phyloP scores from a whole-genome alignment of 2,113 vertebrate genomes.

The Pteruthius melanotis region DNA sequence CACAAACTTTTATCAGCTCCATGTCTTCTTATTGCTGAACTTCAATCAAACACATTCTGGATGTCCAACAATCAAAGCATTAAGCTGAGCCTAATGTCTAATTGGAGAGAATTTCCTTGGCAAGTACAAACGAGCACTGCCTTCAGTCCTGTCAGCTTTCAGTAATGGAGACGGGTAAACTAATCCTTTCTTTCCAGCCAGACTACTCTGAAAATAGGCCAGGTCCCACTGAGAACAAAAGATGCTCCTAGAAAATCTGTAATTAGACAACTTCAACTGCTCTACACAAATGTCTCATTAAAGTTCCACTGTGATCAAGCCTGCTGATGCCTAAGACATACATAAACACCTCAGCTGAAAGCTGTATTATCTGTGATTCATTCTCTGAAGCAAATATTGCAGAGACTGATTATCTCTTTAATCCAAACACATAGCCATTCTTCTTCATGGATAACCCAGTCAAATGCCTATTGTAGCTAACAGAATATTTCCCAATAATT shows the following conservation, averaged over 20 bases:
- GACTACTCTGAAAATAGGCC: constrained; percentile 2
- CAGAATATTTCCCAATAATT: not conserved
- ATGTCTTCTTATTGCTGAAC: not conserved
- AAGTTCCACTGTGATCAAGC: constrained; percentile 8
- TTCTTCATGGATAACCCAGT: not conserved
- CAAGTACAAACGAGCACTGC: not conserved
- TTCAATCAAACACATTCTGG: not conserved
- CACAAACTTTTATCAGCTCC: not conserved
- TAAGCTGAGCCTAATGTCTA: not conserved
- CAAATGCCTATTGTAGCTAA: not conserved
- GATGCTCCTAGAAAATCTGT: constrained; percentile 29
- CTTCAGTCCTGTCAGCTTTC: constrained; percentile 12
- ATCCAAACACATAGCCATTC: not conserved
- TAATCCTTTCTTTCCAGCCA: constrained; percentile 19
- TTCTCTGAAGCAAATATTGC: not conserved
- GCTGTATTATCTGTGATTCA: not conserved
- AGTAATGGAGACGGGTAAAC: constrained; percentile 28
- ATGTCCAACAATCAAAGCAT: not conserved
- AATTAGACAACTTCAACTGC: constrained; percentile 33
- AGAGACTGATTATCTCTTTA: not conserved
- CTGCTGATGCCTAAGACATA: constrained; percentile 17
- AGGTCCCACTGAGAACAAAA: constrained; percentile 19
- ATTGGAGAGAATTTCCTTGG: not conserved
- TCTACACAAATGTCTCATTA: constrained; percentile 24
- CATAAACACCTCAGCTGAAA: constrained; percentile 3